Base-by-base conservation (phyloP, 2,888 invertebrate species). In the Ceraclea dissimilis region DNA sequence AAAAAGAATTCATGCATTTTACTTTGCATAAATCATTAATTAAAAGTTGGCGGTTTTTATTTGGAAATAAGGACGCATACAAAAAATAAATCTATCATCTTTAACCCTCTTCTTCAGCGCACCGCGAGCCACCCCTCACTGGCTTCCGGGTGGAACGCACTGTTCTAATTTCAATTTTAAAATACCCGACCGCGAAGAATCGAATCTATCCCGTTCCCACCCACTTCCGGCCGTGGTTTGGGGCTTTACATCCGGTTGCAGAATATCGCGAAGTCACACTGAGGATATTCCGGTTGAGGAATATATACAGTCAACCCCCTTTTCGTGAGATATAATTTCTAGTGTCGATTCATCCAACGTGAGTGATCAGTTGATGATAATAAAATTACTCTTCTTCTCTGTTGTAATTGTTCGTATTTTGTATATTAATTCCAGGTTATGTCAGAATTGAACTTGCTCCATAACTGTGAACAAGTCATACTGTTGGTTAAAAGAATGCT, bases 91-190 rank as follows among this genome's bases (percentile, higher is more conserved):
- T 8, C 26, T 10, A 10, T 39, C 19, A 18, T 46, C 46, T 49
- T 51, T 19, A 18, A 6, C 18, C 46, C 18, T 20, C 46, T 46
- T 46, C 18, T 46, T 46, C 46, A 20, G 46, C 11, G 18, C 39
- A 33, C 49, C 58, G 54, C 56, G 51, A 54, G 54, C 54, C 50
- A 34, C 48, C 33, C 54, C 51, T 26, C 22, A 34, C 48, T 19
- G 49, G 20, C 31, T 31, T 49, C 54, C 51, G 34, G 53, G 54
- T 44, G 54, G 53, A 56, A 51, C 60, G 59, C 61, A 54, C 51
- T 52, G 61, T 52, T 59, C 59, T 61, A 59, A 61, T 61, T 61
- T 61, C 61, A 61, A 61, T 61, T 61, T 61, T 59, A 61, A 61
- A 61, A 61, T 56, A 61, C 57, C 56, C 56, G 57, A 54, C 54